Evolutionary conservation across 2,888 invertebrate species (phyloP).

Genomic region (Odontocerum albicorne): DNA sequence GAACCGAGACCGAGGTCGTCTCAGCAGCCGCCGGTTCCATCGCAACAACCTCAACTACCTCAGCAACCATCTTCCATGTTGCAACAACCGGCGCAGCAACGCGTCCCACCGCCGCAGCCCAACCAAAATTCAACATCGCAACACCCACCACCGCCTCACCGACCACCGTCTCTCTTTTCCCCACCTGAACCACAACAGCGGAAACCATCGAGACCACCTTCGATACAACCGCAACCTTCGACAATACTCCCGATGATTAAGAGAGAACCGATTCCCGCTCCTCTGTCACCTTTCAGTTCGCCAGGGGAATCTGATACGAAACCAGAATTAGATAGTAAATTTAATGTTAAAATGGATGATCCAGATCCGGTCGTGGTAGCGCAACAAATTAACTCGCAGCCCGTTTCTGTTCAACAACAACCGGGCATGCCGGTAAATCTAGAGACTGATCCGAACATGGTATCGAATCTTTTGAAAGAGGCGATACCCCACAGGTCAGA

Average conservation of each 20-base stretch:
- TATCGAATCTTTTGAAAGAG: constrained; percentile 71
- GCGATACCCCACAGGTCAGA: constrained; percentile 62
- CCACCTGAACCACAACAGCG: constrained; percentile 56
- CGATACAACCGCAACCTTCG: constrained; percentile 51
- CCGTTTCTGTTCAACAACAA: constrained; percentile 28
- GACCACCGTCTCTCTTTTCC: constrained; percentile 66
- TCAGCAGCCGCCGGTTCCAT: constrained; percentile 28
- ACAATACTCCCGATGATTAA: constrained; percentile 45
- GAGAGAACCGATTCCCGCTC: constrained; percentile 35
- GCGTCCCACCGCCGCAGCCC: constrained; percentile 23
- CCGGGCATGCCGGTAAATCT: constrained; percentile 56
- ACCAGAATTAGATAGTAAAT: neutral
- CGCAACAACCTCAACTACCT: constrained; percentile 38
- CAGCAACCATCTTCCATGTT: constrained; percentile 39
- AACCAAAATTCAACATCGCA: constrained; percentile 35
- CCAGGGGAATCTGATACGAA: constrained; percentile 30
- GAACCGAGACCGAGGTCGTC: constrained; percentile 28
- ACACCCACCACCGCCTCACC: constrained; percentile 40
- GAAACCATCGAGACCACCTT: constrained; percentile 45
- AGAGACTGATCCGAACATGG: constrained; percentile 71
- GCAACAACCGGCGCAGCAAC: constrained; percentile 38
- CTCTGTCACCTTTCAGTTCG: constrained; percentile 31
- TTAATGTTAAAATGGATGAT: constrained; percentile 38
- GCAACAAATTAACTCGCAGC: constrained; percentile 17
- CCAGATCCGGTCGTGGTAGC: constrained; percentile 56